Conservation (phyloP, 2,113 vertebrate species). For the Oryzias melastigma region DNA sequence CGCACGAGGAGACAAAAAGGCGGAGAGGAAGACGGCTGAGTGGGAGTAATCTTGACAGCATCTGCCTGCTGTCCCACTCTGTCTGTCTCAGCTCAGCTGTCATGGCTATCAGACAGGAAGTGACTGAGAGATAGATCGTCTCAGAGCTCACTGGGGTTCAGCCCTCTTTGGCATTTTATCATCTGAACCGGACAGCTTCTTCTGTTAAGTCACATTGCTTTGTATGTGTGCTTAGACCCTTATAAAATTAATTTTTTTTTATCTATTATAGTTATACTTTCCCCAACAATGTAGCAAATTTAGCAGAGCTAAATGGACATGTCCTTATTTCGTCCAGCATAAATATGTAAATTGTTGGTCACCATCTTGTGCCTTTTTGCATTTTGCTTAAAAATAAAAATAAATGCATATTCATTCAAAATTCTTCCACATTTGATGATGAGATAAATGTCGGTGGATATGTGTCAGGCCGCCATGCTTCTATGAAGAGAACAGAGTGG, state of each 20-base stretch:
- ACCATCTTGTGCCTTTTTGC: background rate
- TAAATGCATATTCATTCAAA: background rate
- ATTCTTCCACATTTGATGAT: background rate
- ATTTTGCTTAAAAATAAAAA: background rate
- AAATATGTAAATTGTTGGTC: too few relatives aligned
- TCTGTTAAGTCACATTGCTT: slow-evolving; percentile 4
- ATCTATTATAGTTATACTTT: slow-evolving; percentile 1
- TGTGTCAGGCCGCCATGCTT: too few relatives aligned
- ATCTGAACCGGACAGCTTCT: slow-evolving; percentile 2
- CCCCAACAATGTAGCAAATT: background rate
- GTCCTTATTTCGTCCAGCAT: too few relatives aligned
- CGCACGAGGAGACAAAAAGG: slow-evolving; percentile 1
- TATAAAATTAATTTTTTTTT: background rate
- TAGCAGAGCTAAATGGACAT: background rate
- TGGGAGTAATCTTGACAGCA: slow-evolving; percentile 44
- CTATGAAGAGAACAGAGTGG: too few relatives aligned
- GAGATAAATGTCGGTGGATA: background rate
- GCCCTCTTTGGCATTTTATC: slow-evolving; percentile 28
- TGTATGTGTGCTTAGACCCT: slow-evolving; percentile 2
- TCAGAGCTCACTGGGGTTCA: background rate
- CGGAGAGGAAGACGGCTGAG: slow-evolving; percentile 13
- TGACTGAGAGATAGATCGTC: slow-evolving; percentile 28
- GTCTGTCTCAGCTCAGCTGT: slow-evolving; percentile 57
- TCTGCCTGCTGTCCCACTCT: slow-evolving; percentile 42
- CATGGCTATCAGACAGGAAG: slow-evolving; percentile 48